Evolutionary conservation across 30 jellyfish, hydroid and myxozoan genomes (phyloP).

Genomic region (Pelagia noctiluca): DNA sequence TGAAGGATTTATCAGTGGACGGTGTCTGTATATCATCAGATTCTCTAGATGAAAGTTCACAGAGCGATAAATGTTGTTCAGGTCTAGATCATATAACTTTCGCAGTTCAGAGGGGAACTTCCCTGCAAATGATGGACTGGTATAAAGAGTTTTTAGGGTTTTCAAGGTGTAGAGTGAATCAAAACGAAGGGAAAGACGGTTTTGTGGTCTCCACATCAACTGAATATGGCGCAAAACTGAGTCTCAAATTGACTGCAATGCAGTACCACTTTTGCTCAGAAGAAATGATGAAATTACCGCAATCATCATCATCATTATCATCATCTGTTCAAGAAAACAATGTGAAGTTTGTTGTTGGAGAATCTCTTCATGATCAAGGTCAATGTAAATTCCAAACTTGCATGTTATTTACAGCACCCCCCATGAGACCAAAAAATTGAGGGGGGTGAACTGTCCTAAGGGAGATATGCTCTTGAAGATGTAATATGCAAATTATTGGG

Average conservation of each 20-base stretch:
- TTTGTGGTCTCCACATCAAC: slow-evolving; percentile 61
- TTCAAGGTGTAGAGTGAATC: slow-evolving; percentile 64
- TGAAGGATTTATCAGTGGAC: neutral
- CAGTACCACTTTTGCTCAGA: slow-evolving; percentile 85
- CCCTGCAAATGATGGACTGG: slow-evolving; percentile 76
- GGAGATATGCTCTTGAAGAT: neutral
- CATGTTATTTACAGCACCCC: no score
- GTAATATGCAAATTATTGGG: neutral
- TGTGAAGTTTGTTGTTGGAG: slow-evolving; percentile 86
- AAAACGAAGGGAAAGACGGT: slow-evolving; percentile 71
- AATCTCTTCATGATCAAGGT: slow-evolving; percentile 84
- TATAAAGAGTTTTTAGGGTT: slow-evolving; percentile 58
- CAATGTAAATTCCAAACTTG: neutral
- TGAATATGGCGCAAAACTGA: slow-evolving; percentile 45
- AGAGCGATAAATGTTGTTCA: neutral
- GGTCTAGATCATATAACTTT: slow-evolving; percentile 79
- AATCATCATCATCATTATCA: no score
- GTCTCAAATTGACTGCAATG: slow-evolving; percentile 78
- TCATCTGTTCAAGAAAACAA: slow-evolving; percentile 10
- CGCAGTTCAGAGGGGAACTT: slow-evolving; percentile 77
- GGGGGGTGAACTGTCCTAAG: no score
- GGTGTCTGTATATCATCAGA: neutral
- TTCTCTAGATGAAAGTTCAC: neutral
- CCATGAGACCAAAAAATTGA: no score
- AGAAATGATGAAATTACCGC: slow-evolving; percentile 19